Conservation (phyloP, 2,113 vertebrate genomes). For the Archocentrus centrarchus region DNA sequence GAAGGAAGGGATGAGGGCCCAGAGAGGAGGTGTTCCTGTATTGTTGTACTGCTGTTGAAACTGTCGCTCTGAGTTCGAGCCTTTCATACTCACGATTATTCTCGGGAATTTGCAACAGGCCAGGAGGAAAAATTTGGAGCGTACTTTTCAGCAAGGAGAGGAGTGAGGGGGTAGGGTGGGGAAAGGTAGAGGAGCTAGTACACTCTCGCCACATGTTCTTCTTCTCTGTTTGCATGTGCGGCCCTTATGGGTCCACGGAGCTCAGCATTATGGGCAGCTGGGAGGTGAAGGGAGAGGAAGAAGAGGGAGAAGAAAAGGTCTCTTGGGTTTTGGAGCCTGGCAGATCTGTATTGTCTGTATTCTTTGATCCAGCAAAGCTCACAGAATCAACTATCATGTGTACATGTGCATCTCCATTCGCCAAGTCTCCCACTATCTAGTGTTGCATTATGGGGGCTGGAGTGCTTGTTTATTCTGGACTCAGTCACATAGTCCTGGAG, state of each 20-base stretch:
- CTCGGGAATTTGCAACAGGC: conserved; percentile 55
- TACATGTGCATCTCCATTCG: conserved; percentile 53
- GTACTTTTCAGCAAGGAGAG: conserved; percentile 41
- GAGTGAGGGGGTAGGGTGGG: background rate
- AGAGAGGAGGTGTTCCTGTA: conserved; percentile 66
- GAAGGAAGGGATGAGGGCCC: conserved; percentile 56
- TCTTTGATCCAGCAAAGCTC: conserved; percentile 55
- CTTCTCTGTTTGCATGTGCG: conserved; percentile 38
- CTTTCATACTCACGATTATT: conserved; percentile 53
- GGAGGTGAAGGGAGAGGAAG: conserved; percentile 20
- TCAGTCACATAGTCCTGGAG: background rate
- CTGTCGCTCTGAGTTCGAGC: conserved; percentile 68
- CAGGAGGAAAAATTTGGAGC: conserved; percentile 34
- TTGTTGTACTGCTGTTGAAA: conserved; percentile 73
- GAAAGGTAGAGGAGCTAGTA: conserved; percentile 14
- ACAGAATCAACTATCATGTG: conserved; percentile 48
- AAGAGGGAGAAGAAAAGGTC: conserved; percentile 1
- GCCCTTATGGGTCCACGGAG: conserved; percentile 31
- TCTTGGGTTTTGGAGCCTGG: conserved; percentile 24
- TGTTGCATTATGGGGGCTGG: background rate
- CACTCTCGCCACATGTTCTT: conserved; percentile 52
- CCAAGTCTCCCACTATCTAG: background rate
- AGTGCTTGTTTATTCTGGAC: conserved; percentile 2
- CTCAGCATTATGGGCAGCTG: background rate
- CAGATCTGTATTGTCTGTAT: conserved; percentile 40